Evolutionary conservation across 2,797 vertebrate species (phyloP).

Genomic region (Propithecus perrieri): DNA sequence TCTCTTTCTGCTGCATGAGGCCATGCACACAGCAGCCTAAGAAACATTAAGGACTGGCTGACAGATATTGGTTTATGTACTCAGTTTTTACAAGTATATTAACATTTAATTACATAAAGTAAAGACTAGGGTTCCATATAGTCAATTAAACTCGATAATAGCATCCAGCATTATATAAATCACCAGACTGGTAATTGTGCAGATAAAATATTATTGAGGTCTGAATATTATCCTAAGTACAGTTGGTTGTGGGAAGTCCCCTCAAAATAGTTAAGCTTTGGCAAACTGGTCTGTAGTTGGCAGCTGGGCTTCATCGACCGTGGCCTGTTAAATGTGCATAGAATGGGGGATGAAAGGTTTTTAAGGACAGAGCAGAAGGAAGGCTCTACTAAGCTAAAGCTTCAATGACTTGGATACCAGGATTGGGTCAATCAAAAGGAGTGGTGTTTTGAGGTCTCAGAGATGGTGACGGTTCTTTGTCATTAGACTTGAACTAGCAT

Average conservation of each 20-base stretch:
- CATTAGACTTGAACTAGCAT: neutral
- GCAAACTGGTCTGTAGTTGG: slow-evolving; percentile 37
- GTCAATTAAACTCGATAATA: slow-evolving; percentile 50
- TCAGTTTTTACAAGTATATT: slow-evolving; percentile 50
- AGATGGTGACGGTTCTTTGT: neutral
- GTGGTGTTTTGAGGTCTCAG: neutral
- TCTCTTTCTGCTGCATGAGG: neutral
- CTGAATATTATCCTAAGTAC: slow-evolving; percentile 13
- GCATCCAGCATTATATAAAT: slow-evolving; percentile 51
- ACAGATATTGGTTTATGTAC: neutral
- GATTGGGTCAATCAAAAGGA: neutral
- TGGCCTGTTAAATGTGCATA: neutral
- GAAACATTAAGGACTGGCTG: neutral
- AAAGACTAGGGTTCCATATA: slow-evolving; percentile 48
- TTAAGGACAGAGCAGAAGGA: slow-evolving; percentile 15
- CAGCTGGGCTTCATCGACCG: neutral
- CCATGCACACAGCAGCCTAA: neutral
- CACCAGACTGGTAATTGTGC: slow-evolving; percentile 7
- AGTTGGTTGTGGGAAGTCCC: neutral
- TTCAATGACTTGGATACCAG: slow-evolving; percentile 60
- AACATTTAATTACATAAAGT: slow-evolving; percentile 60
- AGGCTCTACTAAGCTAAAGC: slow-evolving; percentile 31
- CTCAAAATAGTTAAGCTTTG: neutral
- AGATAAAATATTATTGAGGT: slow-evolving; percentile 71
- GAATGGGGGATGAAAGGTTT: slow-evolving; percentile 42